phyloP scores from a whole-genome alignment of 2,113 vertebrate genomes.

The Heterotilapia buettikoferi region DNA sequence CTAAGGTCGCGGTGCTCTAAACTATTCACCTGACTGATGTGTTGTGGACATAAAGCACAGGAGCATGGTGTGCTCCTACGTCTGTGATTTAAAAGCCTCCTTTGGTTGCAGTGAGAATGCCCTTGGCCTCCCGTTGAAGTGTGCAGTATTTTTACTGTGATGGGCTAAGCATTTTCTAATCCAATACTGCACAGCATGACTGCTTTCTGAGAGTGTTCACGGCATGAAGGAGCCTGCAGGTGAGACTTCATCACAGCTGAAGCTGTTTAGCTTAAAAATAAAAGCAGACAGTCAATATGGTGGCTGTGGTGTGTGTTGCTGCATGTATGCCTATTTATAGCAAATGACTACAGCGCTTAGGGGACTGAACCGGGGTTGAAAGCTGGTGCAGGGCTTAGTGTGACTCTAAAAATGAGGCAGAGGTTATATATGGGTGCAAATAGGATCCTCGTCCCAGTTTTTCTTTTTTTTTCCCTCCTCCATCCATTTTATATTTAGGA shows the following conservation, averaged over 20 bases:
- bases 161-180: conserved; percentile 37
- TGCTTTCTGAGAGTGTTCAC: background rate
- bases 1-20: background rate
- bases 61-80: background rate
- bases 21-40: background rate
- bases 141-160: conserved; percentile 42
- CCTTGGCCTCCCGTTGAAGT: conserved; percentile 38
- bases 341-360: conserved; percentile 31
- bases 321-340: conserved; percentile 42
- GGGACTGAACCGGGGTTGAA: conserved; percentile 27
- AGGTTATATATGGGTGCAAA: conserved; percentile 26
- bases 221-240: background rate
- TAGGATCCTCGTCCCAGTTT: background rate
- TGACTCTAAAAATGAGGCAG: conserved; percentile 26
- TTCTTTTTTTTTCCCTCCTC: background rate
- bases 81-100: conserved; percentile 47
- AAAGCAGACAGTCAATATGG: background rate
- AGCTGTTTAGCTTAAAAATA: background rate
- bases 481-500: conserved; percentile 14
- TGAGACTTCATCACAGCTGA: background rate
- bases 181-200: conserved; percentile 4
- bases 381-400: conserved; percentile 30
- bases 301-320: background rate
- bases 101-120: conserved; percentile 7
- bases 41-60: background rate